Percentiles rank a stretch among this genome's conserved stretches.
phyloP scores from a whole-genome alignment of 2,113 vertebrate species.

The Amblyopsis rosae region DNA sequence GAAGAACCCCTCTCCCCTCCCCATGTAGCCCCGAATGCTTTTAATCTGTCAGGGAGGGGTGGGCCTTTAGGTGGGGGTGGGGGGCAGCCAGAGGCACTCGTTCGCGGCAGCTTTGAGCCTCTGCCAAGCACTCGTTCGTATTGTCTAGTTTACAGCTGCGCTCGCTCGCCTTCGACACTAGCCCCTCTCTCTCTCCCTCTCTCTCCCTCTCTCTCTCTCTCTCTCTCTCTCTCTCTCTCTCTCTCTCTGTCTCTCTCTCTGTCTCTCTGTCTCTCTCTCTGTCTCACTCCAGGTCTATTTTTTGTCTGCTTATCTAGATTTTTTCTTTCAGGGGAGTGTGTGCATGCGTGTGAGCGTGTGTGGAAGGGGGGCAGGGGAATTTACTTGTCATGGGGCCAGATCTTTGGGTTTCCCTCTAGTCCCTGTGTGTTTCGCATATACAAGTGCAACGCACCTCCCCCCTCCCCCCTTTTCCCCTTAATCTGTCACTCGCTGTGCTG shows the following conservation, averaged over 20 bases:
- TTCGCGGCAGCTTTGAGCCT: conserved; percentile 85
- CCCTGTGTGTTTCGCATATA: too few species aligned
- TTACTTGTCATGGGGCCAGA: too few species aligned
- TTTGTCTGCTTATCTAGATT: too few species aligned
- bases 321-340: too few species aligned
- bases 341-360: too few species aligned
- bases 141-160: conserved; percentile 86
- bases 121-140: conserved; percentile 83
- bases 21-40: conserved; percentile 82
- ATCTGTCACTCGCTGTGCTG: conserved; percentile 31
- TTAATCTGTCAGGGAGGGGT: conserved; percentile 81
- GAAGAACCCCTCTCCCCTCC: conserved; percentile 43
- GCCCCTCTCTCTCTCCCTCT: conserved; percentile 53
- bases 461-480: conserved; percentile 10
- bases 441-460: background rate
- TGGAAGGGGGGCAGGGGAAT: too few species aligned
- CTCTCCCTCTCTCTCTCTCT: conserved; percentile 1
- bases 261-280: background rate
- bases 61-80: conserved; percentile 45
- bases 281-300: too few species aligned
- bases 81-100: conserved; percentile 80
- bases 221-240: conserved; percentile 57
- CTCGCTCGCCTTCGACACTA: conserved; percentile 69
- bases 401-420: too few species aligned
- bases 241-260: conserved; percentile 34